phyloP scores from a whole-genome alignment of 2,888 invertebrate genomes.

The Allolobophora icterica region DNA sequence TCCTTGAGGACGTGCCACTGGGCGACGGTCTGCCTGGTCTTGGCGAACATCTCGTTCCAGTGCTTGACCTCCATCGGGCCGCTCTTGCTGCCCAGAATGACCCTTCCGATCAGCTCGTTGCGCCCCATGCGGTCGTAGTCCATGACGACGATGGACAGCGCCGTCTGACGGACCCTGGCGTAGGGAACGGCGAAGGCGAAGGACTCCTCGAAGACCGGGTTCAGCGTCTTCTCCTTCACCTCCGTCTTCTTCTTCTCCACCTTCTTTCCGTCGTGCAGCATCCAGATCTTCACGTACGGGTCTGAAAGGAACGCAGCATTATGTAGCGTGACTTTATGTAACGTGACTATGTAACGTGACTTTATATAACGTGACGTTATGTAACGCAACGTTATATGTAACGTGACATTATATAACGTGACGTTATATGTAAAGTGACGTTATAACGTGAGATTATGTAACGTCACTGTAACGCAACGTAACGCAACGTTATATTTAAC shows the following conservation, averaged over 20 bases:
- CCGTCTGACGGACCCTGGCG: conserved; percentile 94
- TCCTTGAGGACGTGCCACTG: conserved; percentile 93
- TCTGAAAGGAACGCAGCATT: conserved; percentile 71
- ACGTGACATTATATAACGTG: not conserved
- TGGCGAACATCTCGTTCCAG: conserved; percentile 98
- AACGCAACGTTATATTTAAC: not conserved
- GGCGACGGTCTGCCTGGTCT: conserved; percentile 91
- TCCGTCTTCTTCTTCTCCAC: conserved; percentile 95
- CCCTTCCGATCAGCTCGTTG: conserved; percentile 85
- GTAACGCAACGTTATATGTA: not conserved
- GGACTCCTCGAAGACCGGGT: conserved; percentile 93
- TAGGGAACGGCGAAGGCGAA: conserved; percentile 95
- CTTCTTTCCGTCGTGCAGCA: conserved; percentile 90
- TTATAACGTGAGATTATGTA: not conserved
- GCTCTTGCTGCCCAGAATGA: conserved; percentile 70
- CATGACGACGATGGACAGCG: conserved; percentile 92
- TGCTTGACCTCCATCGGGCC: conserved; percentile 95
- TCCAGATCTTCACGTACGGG: conserved; percentile 98
- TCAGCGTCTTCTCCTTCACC: conserved; percentile 74
- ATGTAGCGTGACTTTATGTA: not conserved
- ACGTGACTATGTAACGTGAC: not conserved
- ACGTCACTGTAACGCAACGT: too few relatives aligned
- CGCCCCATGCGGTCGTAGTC: conserved; percentile 95
- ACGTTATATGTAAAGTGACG: not conserved
- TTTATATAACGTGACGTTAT: not conserved